phyloP scores from a whole-genome alignment of 2,797 vertebrate species.

The Holocentrus rufus region DNA sequence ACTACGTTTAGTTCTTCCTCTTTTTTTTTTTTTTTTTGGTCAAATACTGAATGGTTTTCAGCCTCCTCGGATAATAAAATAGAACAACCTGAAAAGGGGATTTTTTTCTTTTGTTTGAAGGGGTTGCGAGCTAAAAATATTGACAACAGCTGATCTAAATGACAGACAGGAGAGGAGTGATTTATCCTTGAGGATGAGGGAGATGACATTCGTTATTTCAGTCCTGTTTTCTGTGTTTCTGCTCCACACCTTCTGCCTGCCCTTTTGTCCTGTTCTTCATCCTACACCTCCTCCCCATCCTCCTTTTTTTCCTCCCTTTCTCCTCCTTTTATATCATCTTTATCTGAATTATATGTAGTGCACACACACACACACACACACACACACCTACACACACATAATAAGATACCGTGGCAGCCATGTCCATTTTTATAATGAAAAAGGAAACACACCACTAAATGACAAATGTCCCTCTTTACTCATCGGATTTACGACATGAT shows the following conservation, averaged over 20 bases:
- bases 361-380: not conserved
- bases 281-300: not conserved
- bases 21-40: too few relatives aligned
- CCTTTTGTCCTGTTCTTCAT: not conserved
- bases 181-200: constrained; percentile 12
- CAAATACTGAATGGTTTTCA: too few relatives aligned
- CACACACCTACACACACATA: constrained; percentile 13
- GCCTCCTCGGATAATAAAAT: too few relatives aligned
- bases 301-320: constrained; percentile 4
- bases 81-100: too few relatives aligned
- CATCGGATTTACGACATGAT: constrained; percentile 67
- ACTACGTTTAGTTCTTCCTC: too few relatives aligned
- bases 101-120: too few relatives aligned
- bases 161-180: not conserved
- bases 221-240: constrained; percentile 16
- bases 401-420: constrained; percentile 37
- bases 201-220: constrained; percentile 18
- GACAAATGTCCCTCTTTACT: constrained; percentile 62
- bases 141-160: too few relatives aligned
- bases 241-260: constrained; percentile 1
- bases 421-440: constrained; percentile 70
- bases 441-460: constrained; percentile 64
- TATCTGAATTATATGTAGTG: constrained; percentile 5
- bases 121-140: too few relatives aligned
- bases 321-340: constrained; percentile 11